Evolutionary conservation across 2,113 vertebrate genomes (phyloP).

Genomic region (Phaethon lepturus): DNA sequence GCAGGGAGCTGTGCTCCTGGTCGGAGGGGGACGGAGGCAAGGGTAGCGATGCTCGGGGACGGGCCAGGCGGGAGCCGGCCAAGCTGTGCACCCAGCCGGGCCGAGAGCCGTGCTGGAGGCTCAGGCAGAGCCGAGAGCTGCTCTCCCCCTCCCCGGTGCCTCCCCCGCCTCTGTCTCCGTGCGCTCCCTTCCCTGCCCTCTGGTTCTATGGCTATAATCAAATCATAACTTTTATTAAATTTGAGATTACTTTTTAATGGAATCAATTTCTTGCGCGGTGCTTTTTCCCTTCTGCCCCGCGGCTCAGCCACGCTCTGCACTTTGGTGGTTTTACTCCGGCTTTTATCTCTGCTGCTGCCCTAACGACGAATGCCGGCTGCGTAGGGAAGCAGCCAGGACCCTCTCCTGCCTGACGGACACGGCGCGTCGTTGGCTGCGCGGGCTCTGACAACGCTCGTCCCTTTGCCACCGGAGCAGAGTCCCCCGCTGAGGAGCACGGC

Average conservation of each 20-base stretch:
- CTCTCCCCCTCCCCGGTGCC: not conserved
- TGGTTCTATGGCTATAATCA: slow-evolving; percentile 80
- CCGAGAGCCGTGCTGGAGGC: not conserved
- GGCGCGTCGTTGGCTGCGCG: rapidly evolving
- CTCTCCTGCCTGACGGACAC: not conserved
- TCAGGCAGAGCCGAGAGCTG: not conserved
- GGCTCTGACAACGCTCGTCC: rapidly evolving
- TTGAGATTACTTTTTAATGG: slow-evolving; percentile 87
- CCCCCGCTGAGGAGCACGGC: not conserved
- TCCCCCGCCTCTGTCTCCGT: not conserved
- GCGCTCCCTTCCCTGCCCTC: slow-evolving; percentile 70
- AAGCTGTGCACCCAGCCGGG: not conserved
- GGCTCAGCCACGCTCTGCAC: slow-evolving; percentile 61
- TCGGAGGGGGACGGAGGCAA: not conserved
- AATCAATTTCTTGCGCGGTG: slow-evolving; percentile 82
- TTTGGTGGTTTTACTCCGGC: slow-evolving; percentile 52
- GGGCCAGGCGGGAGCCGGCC: not conserved
- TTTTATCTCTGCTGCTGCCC: slow-evolving; percentile 69
- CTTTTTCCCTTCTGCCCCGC: slow-evolving; percentile 76
- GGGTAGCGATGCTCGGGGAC: not conserved
- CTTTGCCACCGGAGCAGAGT: not conserved
- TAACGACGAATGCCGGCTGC: not conserved
- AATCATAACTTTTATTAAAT: slow-evolving; percentile 88
- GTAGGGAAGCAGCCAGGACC: rapidly evolving
- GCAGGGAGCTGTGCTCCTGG: rapidly evolving